Evolutionary conservation across 1,140 invertebrate species (phyloP), one percentile per base, ranked within the genome.

Genomic region (Bombus haemorrhoidalis): DNA sequence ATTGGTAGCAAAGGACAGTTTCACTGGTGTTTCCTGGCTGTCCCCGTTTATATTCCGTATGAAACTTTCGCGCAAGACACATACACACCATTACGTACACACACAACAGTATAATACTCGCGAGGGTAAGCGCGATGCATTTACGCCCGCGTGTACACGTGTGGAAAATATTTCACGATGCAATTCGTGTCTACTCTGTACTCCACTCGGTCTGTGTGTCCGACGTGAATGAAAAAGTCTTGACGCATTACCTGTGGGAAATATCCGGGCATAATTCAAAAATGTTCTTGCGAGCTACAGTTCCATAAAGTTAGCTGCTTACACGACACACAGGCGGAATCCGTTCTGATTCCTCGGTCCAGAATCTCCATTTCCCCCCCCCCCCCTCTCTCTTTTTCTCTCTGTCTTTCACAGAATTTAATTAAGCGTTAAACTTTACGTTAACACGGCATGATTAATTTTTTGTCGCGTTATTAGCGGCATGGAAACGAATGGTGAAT

Each of bases 381-480:
- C 10, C 18, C 1, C 6, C 12, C 13, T 41, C 34, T 10, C 4
- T 53, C 43, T 34, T 2, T 25, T 1, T 28, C 57, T 28, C 57
- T 28, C 25, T 12, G 57, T 28, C 57, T 59, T 25, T 41, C 62
- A 37, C 59, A n/a, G 68, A 79, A 89, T 90, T 89, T 89, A 90
- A 90, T 90, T 89, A 90, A 89, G 34, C 85, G 79, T 79, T 74
- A 66, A 85, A 79, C 59, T 74, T 75, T 53, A 34, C 68, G 41
- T n/a, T n/a, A 62, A 62, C 28, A 34, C 77, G 53, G 1, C 43
- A 34, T 64, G 68, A 86, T 82, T 79, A 85, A 89, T 85, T 90
- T 87, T 75, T 76, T 57, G 69, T 64, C 69, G 34, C 10, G 34
- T 66, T 85, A 59, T 64, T n/a, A 41, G 1, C 2, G 41, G 25